These are phyloP conservation scores for Lacerta agilis DNA, from an alignment of 2,797 vertebrate species.

Conservation along the genomic window DNA sequence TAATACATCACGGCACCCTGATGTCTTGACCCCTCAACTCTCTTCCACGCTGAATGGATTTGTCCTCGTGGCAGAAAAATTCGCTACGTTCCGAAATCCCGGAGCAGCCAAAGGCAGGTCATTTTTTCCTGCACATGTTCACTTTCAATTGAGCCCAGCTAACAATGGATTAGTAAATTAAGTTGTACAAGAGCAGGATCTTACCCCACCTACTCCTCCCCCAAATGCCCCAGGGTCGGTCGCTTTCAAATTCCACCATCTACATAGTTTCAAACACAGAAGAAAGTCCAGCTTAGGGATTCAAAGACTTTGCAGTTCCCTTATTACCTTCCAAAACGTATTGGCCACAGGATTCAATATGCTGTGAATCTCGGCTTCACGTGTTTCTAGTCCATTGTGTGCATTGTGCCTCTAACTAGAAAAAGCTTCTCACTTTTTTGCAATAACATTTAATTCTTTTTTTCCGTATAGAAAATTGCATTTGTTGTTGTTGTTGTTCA, in stretches of 20 bases:
- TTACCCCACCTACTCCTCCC: not conserved
- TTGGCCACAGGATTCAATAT: not conserved
- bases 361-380: not conserved
- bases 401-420: not conserved
- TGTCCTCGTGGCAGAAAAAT: not conserved
- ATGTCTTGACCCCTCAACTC: constrained; percentile 22
- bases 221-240: not conserved
- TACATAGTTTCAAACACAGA: not conserved
- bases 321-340: not conserved
- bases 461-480: no score
- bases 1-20: fast-evolving
- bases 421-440: no score
- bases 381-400: not conserved
- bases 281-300: no score
- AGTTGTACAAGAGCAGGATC: not conserved
- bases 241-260: not conserved
- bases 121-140: not conserved
- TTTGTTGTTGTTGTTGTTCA: no score
- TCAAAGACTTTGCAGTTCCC: not conserved
- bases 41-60: fast-evolving
- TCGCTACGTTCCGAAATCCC: not conserved
- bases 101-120: fast-evolving
- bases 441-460: no score
- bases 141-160: not conserved
- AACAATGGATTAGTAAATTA: not conserved